A percentile compares a stretch with the other conserved stretches of the same genome.
Conservation (phyloP, 2,888 invertebrate species). For the Patella pellucida region DNA sequence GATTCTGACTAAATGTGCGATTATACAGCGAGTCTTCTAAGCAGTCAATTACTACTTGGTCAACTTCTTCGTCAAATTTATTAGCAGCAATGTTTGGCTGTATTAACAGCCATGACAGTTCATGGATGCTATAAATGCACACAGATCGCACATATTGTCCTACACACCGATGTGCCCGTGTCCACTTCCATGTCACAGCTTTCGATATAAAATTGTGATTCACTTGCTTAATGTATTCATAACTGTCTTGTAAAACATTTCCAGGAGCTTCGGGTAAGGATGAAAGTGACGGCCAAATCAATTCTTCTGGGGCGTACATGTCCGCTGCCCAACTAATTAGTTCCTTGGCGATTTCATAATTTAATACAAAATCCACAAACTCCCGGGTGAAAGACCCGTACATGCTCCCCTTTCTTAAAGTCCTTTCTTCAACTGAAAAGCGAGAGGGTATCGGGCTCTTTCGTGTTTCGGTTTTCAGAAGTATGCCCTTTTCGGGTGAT, state of each 20-base stretch:
- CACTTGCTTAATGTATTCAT: not conserved
- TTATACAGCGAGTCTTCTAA: not conserved
- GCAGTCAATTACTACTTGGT: conserved; percentile 44
- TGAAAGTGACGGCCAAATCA: conserved; percentile 27
- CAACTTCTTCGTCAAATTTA: conserved; percentile 41
- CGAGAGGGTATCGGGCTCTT: not conserved
- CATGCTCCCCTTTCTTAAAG: conserved; percentile 38
- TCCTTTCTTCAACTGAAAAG: not conserved
- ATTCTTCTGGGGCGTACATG: conserved; percentile 33
- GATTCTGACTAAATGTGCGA: not conserved
- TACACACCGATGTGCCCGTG: not conserved
- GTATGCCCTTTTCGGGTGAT: too few species aligned
- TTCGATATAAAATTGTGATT: conserved; percentile 1
- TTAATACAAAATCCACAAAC: conserved; percentile 35
- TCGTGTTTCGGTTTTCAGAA: not conserved
- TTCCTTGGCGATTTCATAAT: conserved; percentile 8
- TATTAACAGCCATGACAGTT: conserved; percentile 34
- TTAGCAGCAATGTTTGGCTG: conserved; percentile 43
- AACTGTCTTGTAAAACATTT: not conserved
- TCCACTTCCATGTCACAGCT: conserved; percentile 14
- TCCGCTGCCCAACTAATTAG: conserved; percentile 31
- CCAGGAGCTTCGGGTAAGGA: conserved; percentile 12
- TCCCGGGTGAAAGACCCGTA: conserved; percentile 43
- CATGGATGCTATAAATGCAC: conserved; percentile 46
- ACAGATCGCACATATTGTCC: conserved; percentile 28